A percentile compares a stretch with the other conserved stretches of the same genome.
Conservation (phyloP, 2,797 vertebrate genomes). For the Glyptemys insculpta region DNA sequence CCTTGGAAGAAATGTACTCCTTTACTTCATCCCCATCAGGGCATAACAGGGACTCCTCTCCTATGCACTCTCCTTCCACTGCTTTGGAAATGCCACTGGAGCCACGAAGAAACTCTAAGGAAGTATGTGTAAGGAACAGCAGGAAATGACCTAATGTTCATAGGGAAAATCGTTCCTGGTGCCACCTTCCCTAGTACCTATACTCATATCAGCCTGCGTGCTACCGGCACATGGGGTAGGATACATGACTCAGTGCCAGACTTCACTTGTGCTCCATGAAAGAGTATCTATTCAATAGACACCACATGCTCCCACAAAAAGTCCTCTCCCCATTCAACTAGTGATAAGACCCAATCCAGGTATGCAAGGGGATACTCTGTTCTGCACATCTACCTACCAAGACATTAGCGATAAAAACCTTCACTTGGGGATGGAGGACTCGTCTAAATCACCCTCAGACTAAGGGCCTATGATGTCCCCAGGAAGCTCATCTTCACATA, state of each 20-base stretch:
- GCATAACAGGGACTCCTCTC: not conserved
- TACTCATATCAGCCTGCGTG: not conserved
- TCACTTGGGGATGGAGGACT: not conserved
- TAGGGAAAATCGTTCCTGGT: not conserved
- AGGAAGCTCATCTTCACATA: slow-evolving; percentile 60
- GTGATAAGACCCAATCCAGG: not conserved
- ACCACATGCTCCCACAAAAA: not conserved
- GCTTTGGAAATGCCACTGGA: not conserved
- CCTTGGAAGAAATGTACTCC: not conserved
- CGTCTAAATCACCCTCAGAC: not conserved
- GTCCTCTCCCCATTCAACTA: not conserved
- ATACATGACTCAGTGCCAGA: not conserved
- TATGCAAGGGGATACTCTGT: not conserved
- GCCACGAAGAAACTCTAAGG: not conserved
- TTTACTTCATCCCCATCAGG: not conserved
- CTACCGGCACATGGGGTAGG: not conserved
- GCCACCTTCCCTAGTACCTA: too few species aligned
- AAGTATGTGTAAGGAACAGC: not conserved
- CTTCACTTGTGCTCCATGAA: not conserved
- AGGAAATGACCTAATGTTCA: not conserved
- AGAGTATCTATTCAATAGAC: fast-evolving
- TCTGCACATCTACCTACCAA: not conserved
- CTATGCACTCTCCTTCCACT: not conserved
- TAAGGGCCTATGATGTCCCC: not conserved
- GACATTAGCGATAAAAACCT: not conserved